Conservation (phyloP, 2,888 invertebrate genomes). For the Laspeyria flexula region DNA sequence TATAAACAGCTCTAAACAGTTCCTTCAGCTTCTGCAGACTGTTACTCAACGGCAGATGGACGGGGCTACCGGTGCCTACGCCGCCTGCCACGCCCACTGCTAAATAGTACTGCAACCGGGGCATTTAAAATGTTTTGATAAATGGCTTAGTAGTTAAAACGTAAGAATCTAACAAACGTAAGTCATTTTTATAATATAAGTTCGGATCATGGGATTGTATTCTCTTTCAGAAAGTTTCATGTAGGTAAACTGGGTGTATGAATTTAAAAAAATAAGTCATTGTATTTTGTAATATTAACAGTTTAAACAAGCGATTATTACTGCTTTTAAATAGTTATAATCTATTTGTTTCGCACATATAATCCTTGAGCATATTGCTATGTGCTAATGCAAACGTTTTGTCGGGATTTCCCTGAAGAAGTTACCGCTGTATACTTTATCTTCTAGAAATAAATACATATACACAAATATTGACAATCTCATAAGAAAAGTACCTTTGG, state of each 20-base stretch:
- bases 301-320: no score
- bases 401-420: not conserved
- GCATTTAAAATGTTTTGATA: slow-evolving; percentile 10
- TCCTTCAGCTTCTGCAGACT: slow-evolving; percentile 43
- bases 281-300: no score
- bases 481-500: not conserved
- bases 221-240: no score
- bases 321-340: no score
- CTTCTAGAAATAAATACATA: not conserved
- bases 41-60: slow-evolving; percentile 68
- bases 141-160: no score
- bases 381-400: not conserved
- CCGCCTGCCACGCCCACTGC: slow-evolving; percentile 34
- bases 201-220: no score
- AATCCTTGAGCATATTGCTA: not conserved
- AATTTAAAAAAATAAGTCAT: no score
- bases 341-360: not conserved
- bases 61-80: slow-evolving; percentile 61
- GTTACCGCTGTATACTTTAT: not conserved
- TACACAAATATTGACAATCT: not conserved
- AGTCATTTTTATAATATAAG: no score
- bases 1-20: slow-evolving; percentile 21
- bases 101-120: slow-evolving; percentile 31
- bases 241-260: no score
- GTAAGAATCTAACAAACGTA: no score